Conservation (phyloP, 2,797 vertebrate species). For the Sternarchorhynchus goeldii region DNA sequence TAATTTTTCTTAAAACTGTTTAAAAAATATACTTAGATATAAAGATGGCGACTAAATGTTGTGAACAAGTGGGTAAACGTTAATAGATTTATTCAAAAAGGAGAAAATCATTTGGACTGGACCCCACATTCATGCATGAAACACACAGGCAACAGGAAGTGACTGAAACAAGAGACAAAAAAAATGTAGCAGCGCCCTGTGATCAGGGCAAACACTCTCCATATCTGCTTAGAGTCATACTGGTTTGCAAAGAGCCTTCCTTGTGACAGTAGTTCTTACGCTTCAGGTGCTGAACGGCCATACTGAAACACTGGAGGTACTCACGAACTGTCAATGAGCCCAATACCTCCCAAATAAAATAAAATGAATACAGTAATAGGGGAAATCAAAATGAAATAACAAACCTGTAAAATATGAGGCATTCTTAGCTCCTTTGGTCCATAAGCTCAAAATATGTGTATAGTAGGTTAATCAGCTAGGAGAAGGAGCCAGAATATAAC, state of each 20-base stretch:
- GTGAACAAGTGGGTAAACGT: conserved; percentile 57
- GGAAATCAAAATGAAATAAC: conserved; percentile 2
- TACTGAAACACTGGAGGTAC: conserved; percentile 7
- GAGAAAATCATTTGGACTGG: conserved; percentile 28
- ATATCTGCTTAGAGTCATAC: conserved; percentile 33
- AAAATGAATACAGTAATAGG: conserved; percentile 8
- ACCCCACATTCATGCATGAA: conserved; percentile 29
- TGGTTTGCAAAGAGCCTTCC: conserved; percentile 9
- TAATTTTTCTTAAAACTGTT: conserved; percentile 77
- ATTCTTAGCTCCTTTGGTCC: conserved; percentile 22
- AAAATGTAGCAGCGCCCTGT: conserved; percentile 43
- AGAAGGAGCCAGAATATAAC: background rate
- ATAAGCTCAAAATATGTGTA: conserved; percentile 21
- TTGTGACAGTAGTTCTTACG: background rate
- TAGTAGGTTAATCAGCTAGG: background rate
- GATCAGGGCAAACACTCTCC: conserved; percentile 21
- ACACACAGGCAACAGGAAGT: conserved; percentile 17
- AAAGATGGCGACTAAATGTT: conserved; percentile 66
- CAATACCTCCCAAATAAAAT: conserved; percentile 12
- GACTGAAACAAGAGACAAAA: conserved; percentile 18
- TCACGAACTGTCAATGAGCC: conserved; percentile 11
- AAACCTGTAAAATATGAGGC: background rate
- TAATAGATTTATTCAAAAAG: conserved; percentile 37
- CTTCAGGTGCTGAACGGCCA: conserved; percentile 18
- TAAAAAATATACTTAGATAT: conserved; percentile 75